These are phyloP conservation scores for Danaus plexippus DNA, from an alignment of 1,140 invertebrate genomes.

Conservation along the genomic window DNA sequence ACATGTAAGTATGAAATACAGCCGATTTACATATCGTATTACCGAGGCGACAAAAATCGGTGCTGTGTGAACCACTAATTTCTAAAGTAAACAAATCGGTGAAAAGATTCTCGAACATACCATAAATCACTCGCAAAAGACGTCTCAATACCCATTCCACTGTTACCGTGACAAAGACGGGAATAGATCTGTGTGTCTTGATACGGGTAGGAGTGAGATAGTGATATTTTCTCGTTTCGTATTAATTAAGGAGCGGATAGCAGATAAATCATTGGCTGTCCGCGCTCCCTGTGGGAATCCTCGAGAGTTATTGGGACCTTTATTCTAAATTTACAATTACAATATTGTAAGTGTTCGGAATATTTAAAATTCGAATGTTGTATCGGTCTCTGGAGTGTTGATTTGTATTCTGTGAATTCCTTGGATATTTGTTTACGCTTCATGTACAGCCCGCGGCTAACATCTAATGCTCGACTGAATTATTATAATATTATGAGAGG, in stretches of 20 bases:
- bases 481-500: too few relatives aligned
- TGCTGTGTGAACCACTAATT: conserved; percentile 59
- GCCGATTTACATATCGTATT: conserved; percentile 48
- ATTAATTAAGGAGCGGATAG: conserved; percentile 57
- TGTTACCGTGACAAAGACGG: conserved; percentile 34
- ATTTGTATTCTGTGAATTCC: conserved; percentile 25
- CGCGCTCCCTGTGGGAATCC: conserved; percentile 66
- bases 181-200: conserved; percentile 13
- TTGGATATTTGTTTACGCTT: conserved; percentile 16
- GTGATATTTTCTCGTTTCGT: conserved; percentile 37
- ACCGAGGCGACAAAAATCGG: conserved; percentile 50
- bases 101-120: conserved; percentile 50
- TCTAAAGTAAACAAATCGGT: conserved; percentile 66
- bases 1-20: conserved; percentile 42
- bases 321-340: conserved; percentile 71
- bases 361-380: conserved; percentile 44
- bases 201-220: conserved; percentile 34
- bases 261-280: conserved; percentile 66
- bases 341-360: conserved; percentile 61
- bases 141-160: conserved; percentile 63
- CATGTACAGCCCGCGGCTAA: neutral
- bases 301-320: conserved; percentile 63
- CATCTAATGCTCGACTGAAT: too few relatives aligned
- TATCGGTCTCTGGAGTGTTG: conserved; percentile 45
- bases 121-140: conserved; percentile 61